Evolutionary conservation across 2,113 vertebrate genomes (phyloP).

Genomic region (Eublepharis macularius): DNA sequence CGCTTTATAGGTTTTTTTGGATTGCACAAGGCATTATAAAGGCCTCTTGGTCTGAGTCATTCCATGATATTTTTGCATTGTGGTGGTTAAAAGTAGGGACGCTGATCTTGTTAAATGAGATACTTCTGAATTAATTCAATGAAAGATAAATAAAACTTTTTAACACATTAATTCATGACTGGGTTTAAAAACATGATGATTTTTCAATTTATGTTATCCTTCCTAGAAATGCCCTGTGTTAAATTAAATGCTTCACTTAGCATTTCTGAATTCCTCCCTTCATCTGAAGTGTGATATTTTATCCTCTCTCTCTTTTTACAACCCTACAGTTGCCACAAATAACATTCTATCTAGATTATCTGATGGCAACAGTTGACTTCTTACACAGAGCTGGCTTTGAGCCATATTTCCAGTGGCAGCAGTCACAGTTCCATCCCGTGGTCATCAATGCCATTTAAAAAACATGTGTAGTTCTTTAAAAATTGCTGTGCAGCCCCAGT

Average conservation of each 20-base stretch:
- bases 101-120: background rate
- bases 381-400: no score
- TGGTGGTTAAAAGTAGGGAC: slow-evolving; percentile 2
- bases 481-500: no score
- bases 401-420: no score
- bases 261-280: background rate
- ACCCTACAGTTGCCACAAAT: background rate
- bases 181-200: background rate
- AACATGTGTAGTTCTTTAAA: no score
- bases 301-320: background rate
- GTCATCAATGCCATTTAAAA: no score
- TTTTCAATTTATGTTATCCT: slow-evolving; percentile 14
- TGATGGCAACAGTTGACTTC: no score
- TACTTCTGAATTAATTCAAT: slow-evolving; percentile 19
- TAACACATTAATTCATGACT: slow-evolving; percentile 18
- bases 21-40: slow-evolving; percentile 39
- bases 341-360: background rate
- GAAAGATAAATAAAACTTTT: slow-evolving; percentile 12
- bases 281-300: background rate
- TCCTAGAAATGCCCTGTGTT: background rate
- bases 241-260: slow-evolving; percentile 16
- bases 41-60: slow-evolving; percentile 18
- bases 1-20: slow-evolving; percentile 42
- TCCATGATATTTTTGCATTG: slow-evolving; percentile 3
- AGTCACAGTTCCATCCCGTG: no score